These are phyloP conservation scores for Pachyrhynchus sulphureomaculatus DNA, from an alignment of 1,140 invertebrate species.

Conservation along the genomic window DNA sequence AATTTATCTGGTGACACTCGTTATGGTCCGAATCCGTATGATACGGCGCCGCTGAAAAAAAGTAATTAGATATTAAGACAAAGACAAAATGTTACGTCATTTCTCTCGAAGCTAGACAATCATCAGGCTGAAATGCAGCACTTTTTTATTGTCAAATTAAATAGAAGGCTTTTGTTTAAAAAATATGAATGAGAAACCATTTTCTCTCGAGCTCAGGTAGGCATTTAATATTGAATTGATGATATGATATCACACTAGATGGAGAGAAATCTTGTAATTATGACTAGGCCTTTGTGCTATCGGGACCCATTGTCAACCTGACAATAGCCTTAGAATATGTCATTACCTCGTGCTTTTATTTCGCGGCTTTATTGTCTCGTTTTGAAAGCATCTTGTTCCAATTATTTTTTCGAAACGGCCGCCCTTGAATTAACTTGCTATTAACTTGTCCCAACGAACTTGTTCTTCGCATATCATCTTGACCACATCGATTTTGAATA, in stretches of 20 bases:
- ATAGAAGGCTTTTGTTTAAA: constrained; percentile 1
- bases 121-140: neutral
- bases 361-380: constrained; percentile 12
- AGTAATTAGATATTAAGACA: no score
- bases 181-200: constrained; percentile 1
- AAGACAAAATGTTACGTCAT: no score
- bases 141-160: neutral
- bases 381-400: constrained; percentile 25
- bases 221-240: constrained; percentile 6
- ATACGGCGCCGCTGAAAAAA: no score
- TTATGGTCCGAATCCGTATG: no score
- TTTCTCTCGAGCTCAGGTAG: neutral
- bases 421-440: constrained; percentile 29
- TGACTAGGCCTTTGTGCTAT: neutral
- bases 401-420: constrained; percentile 26
- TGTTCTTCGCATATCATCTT: constrained; percentile 29
- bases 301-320: constrained; percentile 16
- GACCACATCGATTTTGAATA: constrained; percentile 29
- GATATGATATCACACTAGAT: constrained; percentile 13
- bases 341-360: constrained; percentile 19
- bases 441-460: constrained; percentile 26
- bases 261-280: constrained; percentile 11
- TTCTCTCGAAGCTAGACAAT: no score
- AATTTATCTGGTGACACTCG: no score
- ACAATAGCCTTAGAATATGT: constrained; percentile 25